Evolutionary conservation across 1,140 invertebrate genomes (phyloP), one percentile per base, ranked within the genome.

Genomic region (Pachyrhynchus sulphureomaculatus): DNA sequence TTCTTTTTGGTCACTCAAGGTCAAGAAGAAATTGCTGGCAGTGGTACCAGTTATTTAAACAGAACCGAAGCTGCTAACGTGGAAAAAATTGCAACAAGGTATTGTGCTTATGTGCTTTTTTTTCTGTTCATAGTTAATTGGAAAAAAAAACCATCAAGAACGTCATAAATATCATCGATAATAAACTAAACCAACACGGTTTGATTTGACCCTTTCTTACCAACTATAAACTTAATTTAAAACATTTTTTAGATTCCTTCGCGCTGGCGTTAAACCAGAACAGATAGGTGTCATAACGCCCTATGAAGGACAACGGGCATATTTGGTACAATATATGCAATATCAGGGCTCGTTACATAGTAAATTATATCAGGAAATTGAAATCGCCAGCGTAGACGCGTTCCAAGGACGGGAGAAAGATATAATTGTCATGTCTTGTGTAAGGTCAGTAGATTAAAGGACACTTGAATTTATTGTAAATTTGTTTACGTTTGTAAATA

Each of bases 241-340:
- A 21, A 52, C 33, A 34, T 34, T 34, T 67, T 68, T 21, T 48
- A 72, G 91, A 36, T 96, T 98, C 69, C 78, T 99, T 4, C 89
- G 96, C 68, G 91, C 91, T 8, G 96, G 97, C 4, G 89, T 99
- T 0, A 92, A 95, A 70, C 96, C 98, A 0, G 95, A 98, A 68
- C 97, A 99, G 76, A 99, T 99, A 55, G 98, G 98, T n/a, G 94
- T 99, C 21, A 98, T 99, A 37, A 99, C 98, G 0, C 98, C 98
- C 0, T 99, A 99, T 67, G 97, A 99, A 79, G 95, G 98, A 0
- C 98, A 99, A 74, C 80, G 98, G n/a, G 95, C 96, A 0, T 99
- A 97, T 77, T 79, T 99, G 42, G 96, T 93, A 0, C 96, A 99
- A 71, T 96, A 98, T 70, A 99, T 99, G 96, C 96, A 99, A 74